Evolutionary conservation across 2,888 invertebrate species (phyloP).

Genomic region (Drosophila prostipennis): DNA sequence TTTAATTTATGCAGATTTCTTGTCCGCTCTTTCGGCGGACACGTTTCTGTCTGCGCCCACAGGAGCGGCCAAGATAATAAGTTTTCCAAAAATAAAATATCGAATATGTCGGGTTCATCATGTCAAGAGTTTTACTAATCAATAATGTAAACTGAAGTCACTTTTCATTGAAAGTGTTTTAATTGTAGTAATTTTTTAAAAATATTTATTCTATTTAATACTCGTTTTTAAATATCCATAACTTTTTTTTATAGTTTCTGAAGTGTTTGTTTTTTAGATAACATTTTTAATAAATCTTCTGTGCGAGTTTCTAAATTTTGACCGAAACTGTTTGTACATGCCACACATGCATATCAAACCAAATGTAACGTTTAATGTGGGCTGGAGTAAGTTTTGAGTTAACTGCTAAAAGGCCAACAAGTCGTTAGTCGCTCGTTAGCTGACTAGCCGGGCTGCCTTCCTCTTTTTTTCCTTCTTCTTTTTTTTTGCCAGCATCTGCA

Average conservation of each 20-base stretch:
- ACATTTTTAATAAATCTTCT: neutral
- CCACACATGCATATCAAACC: constrained; percentile 43
- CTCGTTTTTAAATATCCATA: too few relatives aligned
- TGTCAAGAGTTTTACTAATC: too few relatives aligned
- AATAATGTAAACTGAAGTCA: too few relatives aligned
- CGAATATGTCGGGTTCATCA: too few relatives aligned
- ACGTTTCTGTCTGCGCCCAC: constrained; percentile 20
- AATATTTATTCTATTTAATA: too few relatives aligned
- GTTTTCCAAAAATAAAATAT: neutral
- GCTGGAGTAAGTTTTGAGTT: constrained; percentile 42
- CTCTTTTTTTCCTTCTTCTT: constrained; percentile 2
- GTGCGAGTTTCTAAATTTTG: neutral
- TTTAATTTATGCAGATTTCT: constrained; percentile 79
- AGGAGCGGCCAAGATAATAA: constrained; percentile 7
- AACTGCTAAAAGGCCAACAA: constrained; percentile 42
- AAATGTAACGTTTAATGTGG: constrained; percentile 72
- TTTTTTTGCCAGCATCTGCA: constrained; percentile 43
- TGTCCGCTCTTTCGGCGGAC: constrained; percentile 51
- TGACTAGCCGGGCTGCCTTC: constrained; percentile 12
- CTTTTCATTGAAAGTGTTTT: too few relatives aligned
- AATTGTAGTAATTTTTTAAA: too few relatives aligned
- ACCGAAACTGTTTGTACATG: constrained; percentile 21
- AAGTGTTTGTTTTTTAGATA: neutral
- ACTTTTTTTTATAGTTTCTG: neutral
- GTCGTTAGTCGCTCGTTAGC: constrained; percentile 42